phyloP scores from a whole-genome alignment of 2,113 vertebrate species.

The Chaetorhynchus papuensis region DNA sequence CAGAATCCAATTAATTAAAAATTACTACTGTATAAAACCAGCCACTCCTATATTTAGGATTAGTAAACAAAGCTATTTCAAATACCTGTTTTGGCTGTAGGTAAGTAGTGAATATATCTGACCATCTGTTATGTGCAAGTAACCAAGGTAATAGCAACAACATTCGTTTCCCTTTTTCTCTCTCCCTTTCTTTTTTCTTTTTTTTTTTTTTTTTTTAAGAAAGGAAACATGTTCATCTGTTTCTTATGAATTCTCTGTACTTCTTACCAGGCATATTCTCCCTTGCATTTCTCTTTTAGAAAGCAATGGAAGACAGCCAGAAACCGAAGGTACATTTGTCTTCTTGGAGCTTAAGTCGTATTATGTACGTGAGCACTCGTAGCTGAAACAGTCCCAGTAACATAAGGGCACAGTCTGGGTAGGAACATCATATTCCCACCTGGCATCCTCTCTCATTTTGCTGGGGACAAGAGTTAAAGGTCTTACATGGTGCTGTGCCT shows the following conservation, averaged over 20 bases:
- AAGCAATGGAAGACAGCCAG: not conserved
- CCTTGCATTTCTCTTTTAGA: not conserved
- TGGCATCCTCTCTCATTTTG: not conserved
- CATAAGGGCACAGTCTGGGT: not conserved
- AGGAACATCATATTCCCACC: not conserved
- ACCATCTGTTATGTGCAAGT: conserved; percentile 40
- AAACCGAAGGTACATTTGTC: not conserved
- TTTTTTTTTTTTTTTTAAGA: not conserved
- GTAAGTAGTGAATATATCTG: not conserved
- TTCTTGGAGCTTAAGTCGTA: not conserved
- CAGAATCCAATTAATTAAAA: conserved; percentile 62
- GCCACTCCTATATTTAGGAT: not conserved
- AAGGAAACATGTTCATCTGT: not conserved
- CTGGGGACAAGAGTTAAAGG: not conserved
- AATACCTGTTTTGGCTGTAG: not conserved
- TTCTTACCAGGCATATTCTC: not conserved
- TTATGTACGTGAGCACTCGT: accelerated
- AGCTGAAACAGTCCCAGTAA: not conserved
- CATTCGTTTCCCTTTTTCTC: not conserved
- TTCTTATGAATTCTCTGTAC: not conserved
- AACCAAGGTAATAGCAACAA: conserved; percentile 5
- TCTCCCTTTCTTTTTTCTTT: accelerated
- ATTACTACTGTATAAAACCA: conserved; percentile 29
- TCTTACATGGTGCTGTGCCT: not conserved
- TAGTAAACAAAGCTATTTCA: conserved; percentile 5